Evolutionary conservation across 1,140 invertebrate species (phyloP).

Genomic region (Eumeta japonica): DNA sequence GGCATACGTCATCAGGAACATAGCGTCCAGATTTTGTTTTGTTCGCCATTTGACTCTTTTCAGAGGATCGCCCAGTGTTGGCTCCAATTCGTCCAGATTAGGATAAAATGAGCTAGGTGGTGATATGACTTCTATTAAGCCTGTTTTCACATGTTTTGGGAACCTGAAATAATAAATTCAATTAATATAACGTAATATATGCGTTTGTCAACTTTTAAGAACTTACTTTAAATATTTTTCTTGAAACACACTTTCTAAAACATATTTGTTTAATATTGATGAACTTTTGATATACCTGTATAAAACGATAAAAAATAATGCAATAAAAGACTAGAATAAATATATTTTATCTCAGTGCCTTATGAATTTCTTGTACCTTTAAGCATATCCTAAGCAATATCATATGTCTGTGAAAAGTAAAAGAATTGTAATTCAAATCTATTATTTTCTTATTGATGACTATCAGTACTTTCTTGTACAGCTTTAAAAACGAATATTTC

Average conservation of each 20-base stretch:
- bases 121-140: conserved; percentile 86
- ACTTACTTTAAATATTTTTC: neutral
- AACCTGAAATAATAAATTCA: conserved; percentile 63
- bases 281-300: neutral
- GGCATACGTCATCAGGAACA: conserved; percentile 94
- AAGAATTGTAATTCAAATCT: too few species aligned
- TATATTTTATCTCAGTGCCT: too few species aligned
- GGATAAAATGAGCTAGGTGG: conserved; percentile 88
- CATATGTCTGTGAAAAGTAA: too few species aligned
- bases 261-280: neutral
- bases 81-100: conserved; percentile 72
- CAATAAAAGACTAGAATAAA: too few species aligned
- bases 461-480: too few species aligned
- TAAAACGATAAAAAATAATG: too few species aligned
- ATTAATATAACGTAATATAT: conserved; percentile 2
- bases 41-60: conserved; percentile 92
- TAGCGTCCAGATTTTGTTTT: conserved; percentile 95
- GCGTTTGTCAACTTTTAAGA: neutral
- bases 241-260: neutral
- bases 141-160: conserved; percentile 70
- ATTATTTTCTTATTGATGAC: too few species aligned
- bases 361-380: too few species aligned
- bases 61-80: conserved; percentile 83
- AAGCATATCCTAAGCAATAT: too few species aligned
- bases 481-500: too few species aligned